Evolutionary conservation across 2,888 invertebrate genomes (phyloP).

Genomic region (Pristionchus entomophagus): DNA sequence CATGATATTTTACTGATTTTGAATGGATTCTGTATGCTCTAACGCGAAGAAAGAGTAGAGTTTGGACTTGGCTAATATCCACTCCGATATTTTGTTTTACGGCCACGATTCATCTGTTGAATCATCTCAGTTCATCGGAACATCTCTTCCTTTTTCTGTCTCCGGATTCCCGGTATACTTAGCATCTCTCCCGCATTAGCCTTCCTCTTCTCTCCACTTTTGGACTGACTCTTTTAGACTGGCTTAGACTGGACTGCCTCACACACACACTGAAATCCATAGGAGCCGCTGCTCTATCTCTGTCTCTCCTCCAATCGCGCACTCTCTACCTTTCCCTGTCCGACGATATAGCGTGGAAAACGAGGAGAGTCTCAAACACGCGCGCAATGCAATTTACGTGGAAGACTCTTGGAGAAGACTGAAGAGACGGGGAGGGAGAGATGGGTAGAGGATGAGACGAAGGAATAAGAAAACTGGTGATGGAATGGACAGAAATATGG

Average conservation of each 20-base stretch:
- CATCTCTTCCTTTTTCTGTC: neutral
- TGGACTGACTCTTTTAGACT: too few species aligned
- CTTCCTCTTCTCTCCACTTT: neutral
- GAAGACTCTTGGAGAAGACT: neutral
- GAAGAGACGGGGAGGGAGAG: conserved; percentile 7
- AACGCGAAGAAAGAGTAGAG: too few species aligned
- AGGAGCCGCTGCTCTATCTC: conserved; percentile 1
- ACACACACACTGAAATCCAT: neutral
- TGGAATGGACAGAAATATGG: neutral
- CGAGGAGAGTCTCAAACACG: neutral
- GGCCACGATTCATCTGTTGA: too few species aligned
- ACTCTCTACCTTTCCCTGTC: neutral
- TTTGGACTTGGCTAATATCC: too few species aligned
- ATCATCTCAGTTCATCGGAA: neutral
- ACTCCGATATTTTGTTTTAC: too few species aligned
- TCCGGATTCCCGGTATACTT: neutral
- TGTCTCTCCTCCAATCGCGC: neutral
- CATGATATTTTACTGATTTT: too few species aligned
- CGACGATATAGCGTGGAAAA: neutral
- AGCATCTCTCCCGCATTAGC: neutral
- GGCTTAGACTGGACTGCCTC: too few species aligned
- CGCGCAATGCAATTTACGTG: conserved; percentile 37
- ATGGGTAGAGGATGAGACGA: neutral
- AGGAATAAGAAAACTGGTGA: neutral
- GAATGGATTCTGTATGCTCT: too few species aligned